phyloP scores from a whole-genome alignment of 2,113 vertebrate species.

The Hystrix brachyura region DNA sequence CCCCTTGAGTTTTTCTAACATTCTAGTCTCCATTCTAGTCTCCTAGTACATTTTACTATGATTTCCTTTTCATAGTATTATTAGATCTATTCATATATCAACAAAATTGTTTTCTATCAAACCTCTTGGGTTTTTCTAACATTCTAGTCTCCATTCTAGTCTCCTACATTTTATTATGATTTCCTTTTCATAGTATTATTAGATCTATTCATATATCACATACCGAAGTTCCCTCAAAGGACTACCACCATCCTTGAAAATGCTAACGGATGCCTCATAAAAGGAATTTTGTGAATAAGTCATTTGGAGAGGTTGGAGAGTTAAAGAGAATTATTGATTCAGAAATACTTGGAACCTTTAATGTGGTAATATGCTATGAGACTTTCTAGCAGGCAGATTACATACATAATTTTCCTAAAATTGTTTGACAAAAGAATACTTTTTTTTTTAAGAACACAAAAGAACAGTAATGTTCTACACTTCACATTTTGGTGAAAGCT shows the following conservation, averaged over 20 bases:
- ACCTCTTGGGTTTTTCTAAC: background rate
- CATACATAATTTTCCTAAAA: background rate
- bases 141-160: background rate
- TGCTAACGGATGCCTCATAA: background rate
- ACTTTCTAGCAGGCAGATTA: background rate
- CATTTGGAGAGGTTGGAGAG: background rate
- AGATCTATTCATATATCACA: background rate
- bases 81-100: background rate
- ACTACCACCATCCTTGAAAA: background rate
- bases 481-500: background rate
- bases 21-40: background rate
- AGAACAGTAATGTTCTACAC: background rate
- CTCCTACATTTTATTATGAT: background rate
- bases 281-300: background rate
- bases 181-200: background rate
- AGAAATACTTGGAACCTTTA: background rate
- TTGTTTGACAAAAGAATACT: conserved; percentile 8
- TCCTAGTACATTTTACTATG: background rate
- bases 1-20: background rate
- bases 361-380: background rate
- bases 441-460: background rate
- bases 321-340: background rate
- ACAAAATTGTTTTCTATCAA: background rate
- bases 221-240: background rate
- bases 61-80: background rate